Percentiles rank a stretch among this genome's conserved stretches.
Conservation (phyloP, 35 echinoderm and acorn worm species). For the Heliocidaris erythrogramma region DNA sequence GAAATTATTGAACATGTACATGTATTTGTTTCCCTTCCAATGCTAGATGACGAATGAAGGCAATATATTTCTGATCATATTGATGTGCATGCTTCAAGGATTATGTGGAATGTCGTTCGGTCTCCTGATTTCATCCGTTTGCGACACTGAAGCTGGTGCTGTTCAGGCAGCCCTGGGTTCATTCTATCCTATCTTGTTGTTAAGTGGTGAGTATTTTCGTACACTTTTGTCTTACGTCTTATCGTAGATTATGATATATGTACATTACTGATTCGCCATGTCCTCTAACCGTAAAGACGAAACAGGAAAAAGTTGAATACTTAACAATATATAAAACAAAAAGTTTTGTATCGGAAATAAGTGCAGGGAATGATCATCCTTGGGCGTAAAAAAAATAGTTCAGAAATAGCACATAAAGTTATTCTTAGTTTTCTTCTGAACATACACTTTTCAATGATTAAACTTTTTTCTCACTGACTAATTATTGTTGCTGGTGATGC, state of each 20-base stretch:
- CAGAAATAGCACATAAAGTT: too few relatives aligned
- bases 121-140: constrained; percentile 80
- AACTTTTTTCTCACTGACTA: background rate
- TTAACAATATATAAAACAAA: background rate
- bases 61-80: constrained; percentile 61
- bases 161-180: constrained; percentile 86
- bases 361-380: too few relatives aligned
- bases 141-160: constrained; percentile 77
- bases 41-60: constrained; percentile 69
- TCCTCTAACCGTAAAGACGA: background rate
- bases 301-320: background rate
- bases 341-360: background rate
- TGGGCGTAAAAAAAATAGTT: too few relatives aligned
- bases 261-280: background rate
- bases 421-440: too few relatives aligned
- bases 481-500: background rate
- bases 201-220: constrained; percentile 74
- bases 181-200: constrained; percentile 91
- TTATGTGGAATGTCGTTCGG: constrained; percentile 90
- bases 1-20: too few relatives aligned
- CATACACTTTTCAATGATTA: background rate
- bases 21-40: background rate
- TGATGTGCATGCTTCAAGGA: constrained; percentile 83
- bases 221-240: background rate
- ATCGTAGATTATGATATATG: background rate